Conservation (phyloP, 2,113 vertebrate genomes). For the Salvelinus sp. region DNA sequence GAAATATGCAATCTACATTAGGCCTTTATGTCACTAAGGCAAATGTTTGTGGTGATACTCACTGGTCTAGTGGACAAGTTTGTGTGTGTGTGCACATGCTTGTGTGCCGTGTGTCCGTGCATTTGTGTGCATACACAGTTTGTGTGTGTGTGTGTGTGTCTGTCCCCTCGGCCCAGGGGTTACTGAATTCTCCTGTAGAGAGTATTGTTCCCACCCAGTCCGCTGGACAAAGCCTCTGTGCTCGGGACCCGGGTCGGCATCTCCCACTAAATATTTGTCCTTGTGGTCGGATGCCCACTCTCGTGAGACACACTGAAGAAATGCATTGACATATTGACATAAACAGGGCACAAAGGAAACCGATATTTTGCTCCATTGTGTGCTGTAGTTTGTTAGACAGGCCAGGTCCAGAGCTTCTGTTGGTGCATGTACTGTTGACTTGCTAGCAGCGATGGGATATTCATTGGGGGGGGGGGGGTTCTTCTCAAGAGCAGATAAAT, state of each 20-base stretch:
- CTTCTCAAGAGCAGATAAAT: background rate
- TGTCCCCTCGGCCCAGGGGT: constrained; percentile 36
- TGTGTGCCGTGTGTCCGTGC: too few relatives aligned
- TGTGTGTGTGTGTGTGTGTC: constrained; percentile 23
- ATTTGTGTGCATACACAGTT: too few relatives aligned
- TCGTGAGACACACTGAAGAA: constrained; percentile 19
- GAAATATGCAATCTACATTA: background rate
- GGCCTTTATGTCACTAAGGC: constrained; percentile 17
- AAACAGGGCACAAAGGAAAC: background rate
- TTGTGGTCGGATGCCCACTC: constrained; percentile 59
- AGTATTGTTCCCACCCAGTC: constrained; percentile 59
- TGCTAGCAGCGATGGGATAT: background rate
- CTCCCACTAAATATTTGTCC: constrained; percentile 67
- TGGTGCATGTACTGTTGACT: constrained; percentile 10
- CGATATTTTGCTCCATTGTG: background rate
- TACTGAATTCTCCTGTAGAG: constrained; percentile 26
- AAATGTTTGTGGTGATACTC: constrained; percentile 13
- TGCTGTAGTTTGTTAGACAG: background rate
- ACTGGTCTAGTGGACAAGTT: constrained; percentile 7
- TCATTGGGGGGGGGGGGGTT: background rate
- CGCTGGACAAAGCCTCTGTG: constrained; percentile 62
- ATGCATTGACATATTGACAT: constrained; percentile 25
- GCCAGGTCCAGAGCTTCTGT: background rate
- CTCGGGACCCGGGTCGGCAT: constrained; percentile 60
- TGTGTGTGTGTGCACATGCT: background rate